Base-by-base conservation (phyloP, 2,888 invertebrate genomes). In the Acanthococcus lagerstroemiae region DNA sequence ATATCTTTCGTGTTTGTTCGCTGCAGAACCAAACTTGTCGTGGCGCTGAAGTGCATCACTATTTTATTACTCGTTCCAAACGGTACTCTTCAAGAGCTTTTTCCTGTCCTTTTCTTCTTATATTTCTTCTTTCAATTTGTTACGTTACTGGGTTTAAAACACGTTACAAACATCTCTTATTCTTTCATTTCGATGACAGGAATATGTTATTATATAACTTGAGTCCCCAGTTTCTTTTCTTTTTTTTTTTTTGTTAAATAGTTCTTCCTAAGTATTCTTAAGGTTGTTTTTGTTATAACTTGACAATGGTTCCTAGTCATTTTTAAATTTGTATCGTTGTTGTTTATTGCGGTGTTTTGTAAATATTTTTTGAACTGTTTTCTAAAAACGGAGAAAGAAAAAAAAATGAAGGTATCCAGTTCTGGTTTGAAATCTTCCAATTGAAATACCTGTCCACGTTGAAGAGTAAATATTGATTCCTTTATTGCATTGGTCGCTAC, bases 291-390 rank as follows among this genome's bases (percentile, higher is more conserved):
- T 52, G 9, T 22, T 52, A 19, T 21, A 19, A 52, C 15, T 52
- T 25, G 55, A n/a, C 17, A 26, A 30, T 55, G 27, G 55, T 55
- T 55, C 55, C 55, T 55, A 55, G 55, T 55, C 55, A 55, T 55
- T 22, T 55, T 55, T 55, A 55, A 22, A 17, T 25, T 25, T 12
- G 12, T 54, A 54, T 54, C 24, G 17, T 24, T 55, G 22, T 55
- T 55, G 17, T 55, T 26, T 25, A 17, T n/a, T 55, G 15, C 15
- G 15, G 4, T 27, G 4, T 25, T 15, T 25, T 12, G 21, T 25
- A 3, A 15, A n/a, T 55, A n/a, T 26, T 9, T 12, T 26, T 55
- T 19, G n/a, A 37, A 15, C 37, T 1, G n/a, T 37, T 37, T 37
- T 37, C 12, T 37, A 37, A 3, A 15, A 37, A 37, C n/a, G 37